phyloP scores from a whole-genome alignment of 1,140 invertebrate species.

The Acromyrmex echinatior region DNA sequence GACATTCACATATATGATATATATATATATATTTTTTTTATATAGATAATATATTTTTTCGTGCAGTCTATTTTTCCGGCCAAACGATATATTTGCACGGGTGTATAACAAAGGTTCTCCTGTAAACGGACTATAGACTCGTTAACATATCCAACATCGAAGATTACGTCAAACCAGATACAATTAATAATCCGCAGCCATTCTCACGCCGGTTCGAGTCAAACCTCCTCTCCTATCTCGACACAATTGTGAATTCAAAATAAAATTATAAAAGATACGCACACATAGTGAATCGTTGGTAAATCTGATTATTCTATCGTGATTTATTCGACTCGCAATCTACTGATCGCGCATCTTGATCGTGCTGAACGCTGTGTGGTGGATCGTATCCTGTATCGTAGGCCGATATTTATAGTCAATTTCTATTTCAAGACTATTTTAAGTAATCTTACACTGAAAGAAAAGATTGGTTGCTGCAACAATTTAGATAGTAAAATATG shows the following conservation, averaged over 20 bases:
- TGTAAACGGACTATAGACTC: conserved; percentile 80
- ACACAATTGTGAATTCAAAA: conserved; percentile 1
- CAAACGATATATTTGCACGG: conserved; percentile 81
- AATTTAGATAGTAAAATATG: too few relatives aligned
- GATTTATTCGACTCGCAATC: background rate
- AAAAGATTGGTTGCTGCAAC: too few relatives aligned
- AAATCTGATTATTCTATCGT: conserved; percentile 1
- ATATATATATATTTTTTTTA: conserved; percentile 44
- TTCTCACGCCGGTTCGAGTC: conserved; percentile 61
- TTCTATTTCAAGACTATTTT: too few relatives aligned
- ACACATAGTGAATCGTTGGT: conserved; percentile 13
- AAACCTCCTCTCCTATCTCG: conserved; percentile 31
- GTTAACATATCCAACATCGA: conserved; percentile 82
- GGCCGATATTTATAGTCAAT: too few relatives aligned
- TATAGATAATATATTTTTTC: conserved; percentile 82
- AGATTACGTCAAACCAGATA: conserved; percentile 77
- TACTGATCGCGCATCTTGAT: background rate
- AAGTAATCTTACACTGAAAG: too few relatives aligned
- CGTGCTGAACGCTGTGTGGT: background rate
- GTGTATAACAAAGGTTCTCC: conserved; percentile 80
- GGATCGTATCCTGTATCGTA: background rate
- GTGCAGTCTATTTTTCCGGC: conserved; percentile 82
- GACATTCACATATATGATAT: conserved; percentile 26
- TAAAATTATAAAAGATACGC: background rate
- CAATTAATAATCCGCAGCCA: conserved; percentile 64